Percentiles rank a stretch among this genome's conserved stretches.
These are phyloP conservation scores for Takifugu flavidus DNA, from an alignment of 2,113 vertebrate species.

Conservation along the genomic window DNA sequence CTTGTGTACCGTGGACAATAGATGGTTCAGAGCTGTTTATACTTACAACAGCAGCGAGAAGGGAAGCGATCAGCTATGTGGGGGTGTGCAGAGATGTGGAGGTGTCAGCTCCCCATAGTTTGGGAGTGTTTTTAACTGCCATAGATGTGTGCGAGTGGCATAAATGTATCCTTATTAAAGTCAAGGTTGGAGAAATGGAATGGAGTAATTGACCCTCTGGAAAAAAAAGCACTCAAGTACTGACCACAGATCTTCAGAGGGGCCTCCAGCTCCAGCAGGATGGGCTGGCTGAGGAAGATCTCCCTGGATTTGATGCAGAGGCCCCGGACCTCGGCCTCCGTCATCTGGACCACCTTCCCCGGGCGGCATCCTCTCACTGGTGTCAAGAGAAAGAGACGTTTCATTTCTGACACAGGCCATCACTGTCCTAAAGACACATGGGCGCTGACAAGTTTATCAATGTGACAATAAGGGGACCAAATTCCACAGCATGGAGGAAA, in stretches of 20 bases:
- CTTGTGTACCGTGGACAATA: slow-evolving; percentile 14
- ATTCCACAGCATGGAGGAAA: neutral
- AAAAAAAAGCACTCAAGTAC: slow-evolving; percentile 16
- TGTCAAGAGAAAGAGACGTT: slow-evolving; percentile 14
- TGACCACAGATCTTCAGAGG: slow-evolving; percentile 73
- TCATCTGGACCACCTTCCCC: slow-evolving; percentile 73
- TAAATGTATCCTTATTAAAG: neutral
- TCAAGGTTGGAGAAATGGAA: neutral
- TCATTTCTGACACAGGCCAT: slow-evolving; percentile 6
- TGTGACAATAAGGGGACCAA: too few relatives aligned
- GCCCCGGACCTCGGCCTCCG: slow-evolving; percentile 58
- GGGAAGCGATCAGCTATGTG: slow-evolving; percentile 36
- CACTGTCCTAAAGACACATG: neutral
- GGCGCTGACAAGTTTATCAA: too few relatives aligned
- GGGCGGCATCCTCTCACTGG: slow-evolving; percentile 72
- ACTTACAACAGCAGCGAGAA: slow-evolving; percentile 22
- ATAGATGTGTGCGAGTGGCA: neutral
- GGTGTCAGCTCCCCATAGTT: slow-evolving; percentile 18
- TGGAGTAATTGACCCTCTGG: neutral
- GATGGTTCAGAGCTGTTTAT: slow-evolving; percentile 19
- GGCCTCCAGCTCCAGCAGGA: slow-evolving; percentile 68
- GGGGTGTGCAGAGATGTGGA: slow-evolving; percentile 36
- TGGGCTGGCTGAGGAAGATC: slow-evolving; percentile 74
- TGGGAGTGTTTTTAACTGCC: slow-evolving; percentile 8
- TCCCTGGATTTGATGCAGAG: slow-evolving; percentile 75